A percentile compares a stretch with the other conserved stretches of the same genome.
Conservation (phyloP, 2,113 vertebrate species). For the Microcebus tavaratra region DNA sequence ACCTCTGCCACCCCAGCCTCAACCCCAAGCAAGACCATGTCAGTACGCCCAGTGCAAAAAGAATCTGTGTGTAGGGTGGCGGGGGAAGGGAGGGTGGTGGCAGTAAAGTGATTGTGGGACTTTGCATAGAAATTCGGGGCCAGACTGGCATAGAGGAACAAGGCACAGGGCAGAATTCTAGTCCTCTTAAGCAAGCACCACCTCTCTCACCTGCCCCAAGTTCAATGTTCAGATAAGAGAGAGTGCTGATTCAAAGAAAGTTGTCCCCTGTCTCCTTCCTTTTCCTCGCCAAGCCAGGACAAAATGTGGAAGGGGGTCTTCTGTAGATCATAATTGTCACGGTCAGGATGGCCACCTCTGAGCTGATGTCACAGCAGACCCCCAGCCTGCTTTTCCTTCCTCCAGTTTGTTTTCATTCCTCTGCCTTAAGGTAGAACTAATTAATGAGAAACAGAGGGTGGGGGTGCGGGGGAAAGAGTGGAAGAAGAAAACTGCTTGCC, state of each 20-base stretch:
- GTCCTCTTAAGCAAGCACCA: neutral
- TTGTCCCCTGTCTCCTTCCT: neutral
- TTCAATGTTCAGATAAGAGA: neutral
- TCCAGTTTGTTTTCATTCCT: conserved; percentile 14
- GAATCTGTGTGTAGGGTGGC: no score
- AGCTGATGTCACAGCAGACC: neutral
- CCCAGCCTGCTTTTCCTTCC: neutral
- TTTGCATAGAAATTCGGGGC: no score
- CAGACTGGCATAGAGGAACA: no score
- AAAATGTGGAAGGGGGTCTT: neutral
- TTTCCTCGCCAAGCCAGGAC: neutral
- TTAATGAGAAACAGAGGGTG: neutral
- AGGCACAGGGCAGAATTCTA: neutral
- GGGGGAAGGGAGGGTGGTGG: no score
- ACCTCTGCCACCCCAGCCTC: no score
- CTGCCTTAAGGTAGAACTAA: neutral
- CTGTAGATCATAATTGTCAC: neutral
- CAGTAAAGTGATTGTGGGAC: no score
- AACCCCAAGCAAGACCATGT: no score
- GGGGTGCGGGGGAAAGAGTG: neutral
- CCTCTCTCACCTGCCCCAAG: neutral
- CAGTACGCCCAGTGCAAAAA: no score
- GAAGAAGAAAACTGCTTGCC: neutral
- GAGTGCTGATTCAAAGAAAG: neutral
- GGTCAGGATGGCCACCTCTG: neutral